Base-by-base conservation (phyloP, 2,113 vertebrate genomes). In the Hiodon alosoides region DNA sequence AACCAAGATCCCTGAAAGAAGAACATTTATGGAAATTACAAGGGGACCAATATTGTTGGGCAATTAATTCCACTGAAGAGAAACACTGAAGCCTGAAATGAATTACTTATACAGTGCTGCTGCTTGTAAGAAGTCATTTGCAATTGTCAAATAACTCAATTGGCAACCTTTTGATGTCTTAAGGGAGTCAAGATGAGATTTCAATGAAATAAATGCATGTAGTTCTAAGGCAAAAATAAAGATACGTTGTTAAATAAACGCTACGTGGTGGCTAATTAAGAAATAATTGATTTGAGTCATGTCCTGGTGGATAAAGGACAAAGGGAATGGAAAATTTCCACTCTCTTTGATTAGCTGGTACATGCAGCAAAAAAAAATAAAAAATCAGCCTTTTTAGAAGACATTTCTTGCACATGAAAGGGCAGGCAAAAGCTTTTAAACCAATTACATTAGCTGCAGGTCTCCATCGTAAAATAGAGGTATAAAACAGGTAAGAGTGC, bases 311-410 rank as follows among this genome's bases (percentile, higher is more conserved):
- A 64, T 52, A 14, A 69, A 60, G 50, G 50, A 69, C 67, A 62
- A 69, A 74, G 46, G 55, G 48, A 59, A 51, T 4, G 66, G 17
- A 47, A 67, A 64, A 5, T 5, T 16, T 53, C 11, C 48, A 52
- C 67, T 61, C 48, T 76, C 6, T 61, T 67, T 54, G 55, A 60
- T 59, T 71, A 71, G 53, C 9, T 16, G 6, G 31, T 50, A 50
- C 50, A 13, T 31, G 64, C 8, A 10, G 4, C 46, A 16, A 6
- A 16, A 67, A 31, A 58, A 4, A 69, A n/a, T n/a, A 31, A 31
- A 31, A 8, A 68, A 76, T 69, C 47, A 61, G 48, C 47, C 57
- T 61, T 61, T 69, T 68, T 60, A 76, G 52, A 17, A 76, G 52
- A 53, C 1, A 16, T 14, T 54, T 51, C 48, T 71, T 47, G 51